Base-by-base conservation (phyloP, 2,888 invertebrate genomes). In the Sepioteuthis lessoniana region DNA sequence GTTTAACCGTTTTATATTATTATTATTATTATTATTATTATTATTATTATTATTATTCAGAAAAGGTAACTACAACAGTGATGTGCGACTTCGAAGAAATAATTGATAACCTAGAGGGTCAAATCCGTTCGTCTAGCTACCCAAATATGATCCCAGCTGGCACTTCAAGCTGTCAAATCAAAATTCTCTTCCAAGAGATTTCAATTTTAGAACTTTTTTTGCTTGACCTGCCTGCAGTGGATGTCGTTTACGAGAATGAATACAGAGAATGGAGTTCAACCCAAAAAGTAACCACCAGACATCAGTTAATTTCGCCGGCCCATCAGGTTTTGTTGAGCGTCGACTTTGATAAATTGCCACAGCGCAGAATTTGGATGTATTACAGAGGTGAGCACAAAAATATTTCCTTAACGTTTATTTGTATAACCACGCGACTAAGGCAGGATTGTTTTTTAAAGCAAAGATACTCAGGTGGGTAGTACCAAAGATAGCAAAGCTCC, bases 231-330 rank as follows among this genome's bases (percentile, higher is more conserved):
- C 76, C 76, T 10, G 19, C n/a, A 76, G 0, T 76, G 76, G 76
- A 35, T 16, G 76, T 76, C 3, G n/a, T 1, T n/a, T 19, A 76
- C 2, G n/a, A n/a, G n/a, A 10, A 76, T 13, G n/a, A 35, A 10
- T 76, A 76, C n/a, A 5, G 7, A 1, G 76, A 76, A 0, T 76
- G 35, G 35, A 76, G n/a, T 35, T n/a, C 76, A 76, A 10, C 13
- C n/a, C 10, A 0, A 0, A n/a, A 10, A n/a, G n/a, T 10, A 0
- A 7, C 16, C 13, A 3, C n/a, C n/a, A n/a, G 76, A 0, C 76
- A 76, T n/a, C 13, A 13, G 16, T 76, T 76, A 16, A 35, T 76
- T n/a, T 3, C 35, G 13, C 16, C n/a, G 76, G n/a, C 76, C 16
- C 19, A n/a, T n/a, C 16, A 76, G n/a, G 35, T 76, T 76, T 16